Evolutionary conservation across 2,797 vertebrate species (phyloP).

Genomic region (Hephaestus fuliginosus): DNA sequence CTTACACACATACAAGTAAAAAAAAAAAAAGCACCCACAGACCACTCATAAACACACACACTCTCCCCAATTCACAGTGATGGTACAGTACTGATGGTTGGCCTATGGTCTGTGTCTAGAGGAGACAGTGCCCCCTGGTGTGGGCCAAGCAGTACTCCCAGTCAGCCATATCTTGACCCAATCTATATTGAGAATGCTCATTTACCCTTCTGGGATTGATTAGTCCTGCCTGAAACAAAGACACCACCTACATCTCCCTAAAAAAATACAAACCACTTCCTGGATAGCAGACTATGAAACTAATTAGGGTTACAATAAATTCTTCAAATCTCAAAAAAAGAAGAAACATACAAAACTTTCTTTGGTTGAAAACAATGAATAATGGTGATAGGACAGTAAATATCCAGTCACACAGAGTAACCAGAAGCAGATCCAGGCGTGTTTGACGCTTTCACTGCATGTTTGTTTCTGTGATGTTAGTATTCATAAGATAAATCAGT

Average conservation of each 20-base stretch:
- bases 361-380: background rate
- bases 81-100: constrained; percentile 46
- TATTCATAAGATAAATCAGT: background rate
- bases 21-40: too few species aligned
- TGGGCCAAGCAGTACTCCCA: constrained; percentile 72
- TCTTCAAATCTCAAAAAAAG: background rate
- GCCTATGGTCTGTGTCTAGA: constrained; percentile 73
- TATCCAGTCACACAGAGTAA: background rate
- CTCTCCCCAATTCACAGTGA: constrained; percentile 17
- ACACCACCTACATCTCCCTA: background rate
- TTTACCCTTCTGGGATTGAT: constrained; percentile 74
- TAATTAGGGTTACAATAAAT: background rate
- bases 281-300: background rate
- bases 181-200: constrained; percentile 47
- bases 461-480: background rate
- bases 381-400: background rate
- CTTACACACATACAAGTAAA: constrained; percentile 19
- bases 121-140: constrained; percentile 88
- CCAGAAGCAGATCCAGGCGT: background rate
- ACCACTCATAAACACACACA: background rate
- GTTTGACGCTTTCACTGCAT: background rate
- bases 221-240: constrained; percentile 60
- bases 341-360: constrained; percentile 5
- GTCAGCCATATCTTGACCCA: constrained; percentile 60
- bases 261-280: constrained; percentile 17